Evolutionary conservation across 2,888 invertebrate genomes (phyloP).

Genomic region (Xanthorhoe designata): DNA sequence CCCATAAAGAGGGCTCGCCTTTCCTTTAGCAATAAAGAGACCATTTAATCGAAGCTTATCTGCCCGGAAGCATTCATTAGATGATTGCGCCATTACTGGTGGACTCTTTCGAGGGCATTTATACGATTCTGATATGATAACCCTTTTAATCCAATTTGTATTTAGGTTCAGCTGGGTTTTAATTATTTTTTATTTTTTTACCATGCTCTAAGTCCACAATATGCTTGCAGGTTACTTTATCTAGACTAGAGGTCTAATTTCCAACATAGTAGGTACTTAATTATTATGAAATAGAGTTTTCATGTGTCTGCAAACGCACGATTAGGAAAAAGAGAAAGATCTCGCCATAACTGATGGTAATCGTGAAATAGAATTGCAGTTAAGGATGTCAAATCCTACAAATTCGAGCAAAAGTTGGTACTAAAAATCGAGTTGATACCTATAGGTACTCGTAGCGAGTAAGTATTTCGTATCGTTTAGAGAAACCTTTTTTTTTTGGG

Average conservation of each 20-base stretch:
- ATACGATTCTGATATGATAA: constrained; percentile 52
- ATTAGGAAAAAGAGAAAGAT: no score
- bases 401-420: no score
- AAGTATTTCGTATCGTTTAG: no score
- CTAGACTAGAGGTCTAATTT: not conserved
- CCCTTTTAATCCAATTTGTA: constrained; percentile 36
- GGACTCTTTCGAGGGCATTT: constrained; percentile 68
- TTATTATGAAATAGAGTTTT: not conserved
- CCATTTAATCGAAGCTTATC: constrained; percentile 85
- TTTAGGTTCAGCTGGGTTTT: constrained; percentile 2
- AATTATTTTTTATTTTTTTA: not conserved
- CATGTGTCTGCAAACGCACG: no score
- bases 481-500: no score
- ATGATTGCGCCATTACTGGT: constrained; percentile 83
- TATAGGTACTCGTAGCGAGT: no score
- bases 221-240: not conserved
- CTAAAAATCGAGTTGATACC: not conserved
- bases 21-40: constrained; percentile 83
- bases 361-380: no score
- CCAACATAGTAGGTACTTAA: no score
- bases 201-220: not conserved
- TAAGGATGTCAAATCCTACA: not conserved
- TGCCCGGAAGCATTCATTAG: constrained; percentile 86
- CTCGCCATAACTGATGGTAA: no score
- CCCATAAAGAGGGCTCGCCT: constrained; percentile 82